Percentiles rank a stretch among this genome's conserved stretches.
Evolutionary conservation across 2,888 invertebrate genomes (phyloP).

Genomic region (Eulithis testata): DNA sequence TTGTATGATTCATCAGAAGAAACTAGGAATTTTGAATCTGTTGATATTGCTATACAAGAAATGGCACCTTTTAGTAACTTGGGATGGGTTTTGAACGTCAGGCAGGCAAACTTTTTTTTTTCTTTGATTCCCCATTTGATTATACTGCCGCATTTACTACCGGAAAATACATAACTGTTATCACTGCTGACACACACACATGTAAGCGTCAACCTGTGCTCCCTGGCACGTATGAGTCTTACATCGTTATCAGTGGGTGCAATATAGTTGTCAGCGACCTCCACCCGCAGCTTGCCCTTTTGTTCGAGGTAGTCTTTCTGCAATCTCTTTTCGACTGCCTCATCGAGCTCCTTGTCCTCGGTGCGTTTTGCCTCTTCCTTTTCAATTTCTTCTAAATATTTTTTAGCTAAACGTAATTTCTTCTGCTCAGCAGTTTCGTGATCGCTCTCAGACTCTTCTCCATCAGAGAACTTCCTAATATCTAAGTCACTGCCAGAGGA

Average conservation of each 20-base stretch:
- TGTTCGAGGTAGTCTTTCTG: conserved; percentile 94
- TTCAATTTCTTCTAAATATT: conserved; percentile 94
- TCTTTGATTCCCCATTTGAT: conserved; percentile 92
- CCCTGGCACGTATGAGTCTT: conserved; percentile 87
- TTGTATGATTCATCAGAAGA: conserved; percentile 80
- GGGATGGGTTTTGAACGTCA: conserved; percentile 78
- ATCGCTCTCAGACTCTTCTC: conserved; percentile 84
- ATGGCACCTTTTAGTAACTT: conserved; percentile 80
- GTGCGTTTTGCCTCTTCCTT: conserved; percentile 89
- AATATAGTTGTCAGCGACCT: conserved; percentile 87
- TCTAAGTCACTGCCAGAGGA: conserved; percentile 88
- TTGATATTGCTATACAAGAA: conserved; percentile 88
- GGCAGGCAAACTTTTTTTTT: conserved; percentile 84
- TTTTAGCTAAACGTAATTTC: conserved; percentile 94
- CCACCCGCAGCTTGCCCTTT: conserved; percentile 90
- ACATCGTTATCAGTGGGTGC: conserved; percentile 64
- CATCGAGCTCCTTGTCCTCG: conserved; percentile 86
- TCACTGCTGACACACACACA: conserved; percentile 91
- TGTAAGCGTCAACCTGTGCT: conserved; percentile 92
- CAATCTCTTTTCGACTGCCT: conserved; percentile 89
- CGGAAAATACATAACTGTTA: conserved; percentile 89
- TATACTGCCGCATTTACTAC: conserved; percentile 94
- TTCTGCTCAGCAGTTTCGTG: conserved; percentile 96
- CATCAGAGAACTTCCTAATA: conserved; percentile 81
- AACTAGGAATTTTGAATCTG: conserved; percentile 92